Conservation (phyloP, 2,113 vertebrate genomes). For the Herpetotheres cachinnans region DNA sequence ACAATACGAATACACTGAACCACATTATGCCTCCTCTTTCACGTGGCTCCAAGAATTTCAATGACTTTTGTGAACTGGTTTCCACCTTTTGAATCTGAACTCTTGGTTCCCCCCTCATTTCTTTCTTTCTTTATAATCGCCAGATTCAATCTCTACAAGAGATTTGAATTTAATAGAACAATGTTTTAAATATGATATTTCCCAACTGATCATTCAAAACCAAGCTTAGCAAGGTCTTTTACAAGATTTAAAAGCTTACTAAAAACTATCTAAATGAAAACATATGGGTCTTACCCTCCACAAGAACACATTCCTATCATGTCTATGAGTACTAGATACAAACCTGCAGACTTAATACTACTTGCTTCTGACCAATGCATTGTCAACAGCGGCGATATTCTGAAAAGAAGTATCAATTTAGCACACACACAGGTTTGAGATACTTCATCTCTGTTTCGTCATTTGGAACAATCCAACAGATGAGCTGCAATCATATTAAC, state of each 20-base stretch:
- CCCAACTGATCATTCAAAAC: slow-evolving; percentile 13
- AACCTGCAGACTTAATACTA: neutral
- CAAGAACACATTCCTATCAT: neutral
- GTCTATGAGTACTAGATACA: neutral
- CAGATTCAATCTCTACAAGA: neutral
- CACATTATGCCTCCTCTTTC: neutral
- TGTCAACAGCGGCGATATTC: neutral
- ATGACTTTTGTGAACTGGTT: neutral
- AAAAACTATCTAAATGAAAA: slow-evolving; percentile 40
- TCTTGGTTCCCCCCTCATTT: neutral
- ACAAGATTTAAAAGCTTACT: slow-evolving; percentile 27
- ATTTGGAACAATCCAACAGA: neutral
- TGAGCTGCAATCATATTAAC: neutral
- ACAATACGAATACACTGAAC: neutral
- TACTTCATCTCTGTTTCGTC: neutral
- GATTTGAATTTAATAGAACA: neutral
- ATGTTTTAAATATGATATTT: neutral
- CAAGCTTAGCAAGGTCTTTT: slow-evolving; percentile 15
- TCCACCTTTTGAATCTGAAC: neutral
- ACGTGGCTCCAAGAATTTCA: neutral
- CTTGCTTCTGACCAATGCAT: neutral
- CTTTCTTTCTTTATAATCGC: neutral
- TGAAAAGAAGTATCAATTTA: neutral
- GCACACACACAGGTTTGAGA: neutral
- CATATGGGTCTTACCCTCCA: neutral